Percentiles rank a stretch among this genome's conserved stretches.
phyloP scores from a whole-genome alignment of 1,140 invertebrate genomes.

The Heterodera schachtii region DNA sequence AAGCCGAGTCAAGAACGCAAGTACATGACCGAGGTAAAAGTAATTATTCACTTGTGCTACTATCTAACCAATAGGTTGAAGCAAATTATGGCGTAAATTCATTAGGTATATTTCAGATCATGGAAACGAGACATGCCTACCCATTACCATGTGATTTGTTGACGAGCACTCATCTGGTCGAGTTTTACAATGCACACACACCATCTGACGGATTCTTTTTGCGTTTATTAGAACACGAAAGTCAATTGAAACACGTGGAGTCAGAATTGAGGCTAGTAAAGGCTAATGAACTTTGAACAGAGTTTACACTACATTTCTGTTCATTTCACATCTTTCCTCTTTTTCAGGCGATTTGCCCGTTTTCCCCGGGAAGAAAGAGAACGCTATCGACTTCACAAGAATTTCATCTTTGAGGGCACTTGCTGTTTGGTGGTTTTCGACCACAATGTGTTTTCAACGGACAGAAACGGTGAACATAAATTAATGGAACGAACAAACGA shows the following conservation, averaged over 20 bases:
- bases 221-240: slow-evolving; percentile 3
- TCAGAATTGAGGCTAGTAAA: background rate
- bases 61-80: too few relatives aligned
- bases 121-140: background rate
- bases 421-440: slow-evolving; percentile 13
- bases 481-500: background rate
- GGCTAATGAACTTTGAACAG: too few relatives aligned
- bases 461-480: background rate
- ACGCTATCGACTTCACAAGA: slow-evolving; percentile 15
- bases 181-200: slow-evolving; percentile 1
- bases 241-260: slow-evolving; percentile 1
- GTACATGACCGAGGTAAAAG: slow-evolving; percentile 16
- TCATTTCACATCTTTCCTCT: background rate
- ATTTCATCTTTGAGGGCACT: slow-evolving; percentile 11
- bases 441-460: background rate
- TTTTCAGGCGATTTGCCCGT: background rate
- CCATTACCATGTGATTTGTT: slow-evolving; percentile 11
- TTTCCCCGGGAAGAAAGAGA: slow-evolving; percentile 9
- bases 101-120: slow-evolving; percentile 1
- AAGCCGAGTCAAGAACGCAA: slow-evolving; percentile 29
- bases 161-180: slow-evolving; percentile 4
- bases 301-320: too few relatives aligned
- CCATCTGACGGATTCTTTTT: slow-evolving; percentile 23
- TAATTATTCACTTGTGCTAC: background rate
- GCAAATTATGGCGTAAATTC: too few relatives aligned